Conservation (phyloP, 2,888 invertebrate genomes). For the Luperina testacea region DNA sequence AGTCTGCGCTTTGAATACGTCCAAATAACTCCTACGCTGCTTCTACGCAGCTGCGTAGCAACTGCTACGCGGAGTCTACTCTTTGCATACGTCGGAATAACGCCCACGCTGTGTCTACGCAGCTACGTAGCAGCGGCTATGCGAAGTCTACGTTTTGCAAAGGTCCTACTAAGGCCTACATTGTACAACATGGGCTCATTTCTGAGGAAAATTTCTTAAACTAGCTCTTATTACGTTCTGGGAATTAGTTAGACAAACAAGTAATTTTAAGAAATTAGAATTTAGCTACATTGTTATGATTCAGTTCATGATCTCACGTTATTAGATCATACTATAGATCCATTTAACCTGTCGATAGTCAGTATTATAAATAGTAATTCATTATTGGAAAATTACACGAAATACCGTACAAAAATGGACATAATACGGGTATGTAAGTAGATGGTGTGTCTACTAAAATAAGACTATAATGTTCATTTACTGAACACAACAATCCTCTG, state of each 20-base stretch:
- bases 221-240: constrained; percentile 3
- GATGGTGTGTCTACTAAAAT: not conserved
- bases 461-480: not conserved
- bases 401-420: not conserved
- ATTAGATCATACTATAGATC: constrained; percentile 11
- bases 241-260: not conserved
- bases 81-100: not conserved
- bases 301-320: constrained; percentile 37
- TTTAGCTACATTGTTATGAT: constrained; percentile 5
- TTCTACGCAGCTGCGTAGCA: not conserved
- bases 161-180: not conserved
- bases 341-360: not conserved
- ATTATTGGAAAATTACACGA: not conserved
- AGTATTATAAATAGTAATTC: not conserved
- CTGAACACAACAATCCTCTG: not conserved
- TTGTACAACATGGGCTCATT: not conserved
- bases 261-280: constrained; percentile 4
- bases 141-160: not conserved
- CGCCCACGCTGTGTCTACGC: not conserved
- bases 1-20: not conserved
- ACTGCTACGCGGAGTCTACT: not conserved
- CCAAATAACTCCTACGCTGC: not conserved
- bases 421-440: not conserved
- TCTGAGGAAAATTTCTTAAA: not conserved
- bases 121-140: not conserved